These are phyloP conservation scores for Cetoscarus ocellatus DNA, from an alignment of 2,797 vertebrate genomes.

Conservation along the genomic window DNA sequence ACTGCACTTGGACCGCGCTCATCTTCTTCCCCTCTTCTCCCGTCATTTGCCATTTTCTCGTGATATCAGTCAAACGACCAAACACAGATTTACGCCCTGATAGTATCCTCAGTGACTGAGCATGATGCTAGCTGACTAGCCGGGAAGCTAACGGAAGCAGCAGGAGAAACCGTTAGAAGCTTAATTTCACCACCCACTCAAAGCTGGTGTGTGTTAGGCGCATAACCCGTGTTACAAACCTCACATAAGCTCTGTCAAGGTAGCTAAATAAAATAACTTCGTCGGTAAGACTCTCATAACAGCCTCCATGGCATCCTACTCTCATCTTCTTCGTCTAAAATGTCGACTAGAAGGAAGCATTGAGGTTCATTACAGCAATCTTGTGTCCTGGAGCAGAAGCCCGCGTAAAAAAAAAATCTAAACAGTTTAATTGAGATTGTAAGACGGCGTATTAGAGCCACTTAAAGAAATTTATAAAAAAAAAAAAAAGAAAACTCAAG, in stretches of 20 bases:
- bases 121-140: slow-evolving; percentile 1
- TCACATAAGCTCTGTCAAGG: too few species aligned
- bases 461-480: too few species aligned
- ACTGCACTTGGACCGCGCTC: slow-evolving; percentile 88
- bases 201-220: fast-evolving
- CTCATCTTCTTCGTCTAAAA: background rate
- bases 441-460: too few species aligned
- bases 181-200: background rate
- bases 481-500: too few species aligned
- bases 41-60: slow-evolving; percentile 77
- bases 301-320: too few species aligned
- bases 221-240: too few species aligned
- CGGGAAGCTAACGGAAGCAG: slow-evolving; percentile 15
- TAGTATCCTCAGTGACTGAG: background rate
- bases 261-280: too few species aligned
- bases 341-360: background rate
- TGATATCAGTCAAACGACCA: fast-evolving
- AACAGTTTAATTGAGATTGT: too few species aligned
- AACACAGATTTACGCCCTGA: background rate
- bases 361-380: background rate
- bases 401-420: too few species aligned
- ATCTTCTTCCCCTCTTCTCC: slow-evolving; percentile 79
- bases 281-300: background rate
- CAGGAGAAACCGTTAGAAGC: background rate
- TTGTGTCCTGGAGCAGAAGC: background rate